These are phyloP conservation scores for Saccostrea echinata DNA, from an alignment of 1,140 invertebrate genomes.

Conservation along the genomic window DNA sequence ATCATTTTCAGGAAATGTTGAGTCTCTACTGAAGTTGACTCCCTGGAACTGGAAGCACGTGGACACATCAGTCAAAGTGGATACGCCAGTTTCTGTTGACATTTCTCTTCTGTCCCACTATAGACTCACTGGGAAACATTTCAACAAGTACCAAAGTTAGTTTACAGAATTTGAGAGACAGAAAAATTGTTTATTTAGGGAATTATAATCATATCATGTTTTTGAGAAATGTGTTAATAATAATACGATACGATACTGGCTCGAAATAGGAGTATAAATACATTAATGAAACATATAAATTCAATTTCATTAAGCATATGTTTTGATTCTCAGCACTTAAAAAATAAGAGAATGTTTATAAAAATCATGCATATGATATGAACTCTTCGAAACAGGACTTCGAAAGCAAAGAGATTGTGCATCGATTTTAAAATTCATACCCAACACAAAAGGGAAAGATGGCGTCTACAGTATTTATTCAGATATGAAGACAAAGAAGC, in stretches of 20 bases:
- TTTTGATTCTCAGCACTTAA: too few relatives aligned
- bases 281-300: too few relatives aligned
- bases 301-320: too few relatives aligned
- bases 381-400: too few relatives aligned
- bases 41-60: neutral
- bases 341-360: too few relatives aligned
- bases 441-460: conserved; percentile 6
- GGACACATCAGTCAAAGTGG: neutral
- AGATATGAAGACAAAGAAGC: neutral
- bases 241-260: too few relatives aligned
- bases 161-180: too few relatives aligned
- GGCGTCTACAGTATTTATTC: conserved; percentile 31
- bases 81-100: neutral
- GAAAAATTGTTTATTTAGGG: too few relatives aligned
- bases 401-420: neutral
- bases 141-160: neutral
- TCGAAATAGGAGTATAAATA: too few relatives aligned
- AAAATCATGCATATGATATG: too few relatives aligned
- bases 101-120: neutral
- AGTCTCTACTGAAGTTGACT: neutral
- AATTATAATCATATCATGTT: too few relatives aligned
- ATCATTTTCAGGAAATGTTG: neutral
- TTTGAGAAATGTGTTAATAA: too few relatives aligned
- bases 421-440: neutral
- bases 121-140: neutral